A percentile compares a stretch with the other conserved stretches of the same genome.
phyloP scores from a whole-genome alignment of 2,113 vertebrate genomes.

The Elephas maximus region DNA sequence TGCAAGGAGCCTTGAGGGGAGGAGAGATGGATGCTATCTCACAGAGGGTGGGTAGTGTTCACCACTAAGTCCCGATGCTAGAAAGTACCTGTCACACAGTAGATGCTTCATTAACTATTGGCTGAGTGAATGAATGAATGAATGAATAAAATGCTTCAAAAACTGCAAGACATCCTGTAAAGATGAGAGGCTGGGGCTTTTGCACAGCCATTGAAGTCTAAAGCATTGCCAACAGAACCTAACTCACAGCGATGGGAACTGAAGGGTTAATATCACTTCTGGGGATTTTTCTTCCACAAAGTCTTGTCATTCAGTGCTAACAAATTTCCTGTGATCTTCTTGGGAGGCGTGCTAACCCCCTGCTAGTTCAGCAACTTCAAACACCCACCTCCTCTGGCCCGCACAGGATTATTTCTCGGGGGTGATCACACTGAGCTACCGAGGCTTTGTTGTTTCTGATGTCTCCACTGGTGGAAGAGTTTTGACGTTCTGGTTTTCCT shows the following conservation, averaged over 20 bases:
- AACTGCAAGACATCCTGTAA: background rate
- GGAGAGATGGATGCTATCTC: fast-evolving
- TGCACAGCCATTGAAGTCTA: background rate
- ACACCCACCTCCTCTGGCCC: fast-evolving
- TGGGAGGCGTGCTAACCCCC: background rate
- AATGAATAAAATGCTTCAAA: background rate
- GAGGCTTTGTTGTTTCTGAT: background rate
- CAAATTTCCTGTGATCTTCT: background rate
- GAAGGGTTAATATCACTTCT: background rate
- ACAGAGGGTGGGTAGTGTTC: background rate
- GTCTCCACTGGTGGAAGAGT: fast-evolving
- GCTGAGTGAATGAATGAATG: background rate
- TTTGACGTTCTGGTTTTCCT: background rate
- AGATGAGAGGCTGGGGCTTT: background rate
- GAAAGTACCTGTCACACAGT: background rate
- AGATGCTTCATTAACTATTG: background rate
- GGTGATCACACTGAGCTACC: background rate
- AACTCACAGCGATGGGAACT: background rate
- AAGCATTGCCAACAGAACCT: background rate
- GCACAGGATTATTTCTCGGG: background rate
- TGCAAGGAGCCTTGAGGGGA: fast-evolving
- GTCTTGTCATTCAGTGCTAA: background rate
- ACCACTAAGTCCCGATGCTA: no score
- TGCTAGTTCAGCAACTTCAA: background rate
- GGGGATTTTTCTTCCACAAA: background rate